These are phyloP conservation scores for Antheraea pernyi DNA, from an alignment of 1,140 invertebrate species.

Conservation along the genomic window DNA sequence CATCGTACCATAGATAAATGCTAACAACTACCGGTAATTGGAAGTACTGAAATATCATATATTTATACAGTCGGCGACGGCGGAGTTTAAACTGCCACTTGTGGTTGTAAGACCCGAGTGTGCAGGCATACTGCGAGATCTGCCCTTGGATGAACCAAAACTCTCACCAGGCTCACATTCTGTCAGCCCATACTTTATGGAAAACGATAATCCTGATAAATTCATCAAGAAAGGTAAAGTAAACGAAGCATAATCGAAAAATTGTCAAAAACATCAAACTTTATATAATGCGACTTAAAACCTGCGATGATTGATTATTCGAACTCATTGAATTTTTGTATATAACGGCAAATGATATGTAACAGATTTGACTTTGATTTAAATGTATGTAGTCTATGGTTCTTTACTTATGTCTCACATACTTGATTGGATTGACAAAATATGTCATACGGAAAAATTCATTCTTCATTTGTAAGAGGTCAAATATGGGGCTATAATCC, in stretches of 20 bases:
- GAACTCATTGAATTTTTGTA: neutral
- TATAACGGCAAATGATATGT: neutral
- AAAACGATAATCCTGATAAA: conserved; percentile 82
- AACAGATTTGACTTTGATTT: neutral
- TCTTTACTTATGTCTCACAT: too few relatives aligned
- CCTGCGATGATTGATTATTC: neutral
- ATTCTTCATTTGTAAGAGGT: conserved; percentile 63
- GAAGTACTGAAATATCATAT: neutral
- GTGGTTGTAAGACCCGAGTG: conserved; percentile 83
- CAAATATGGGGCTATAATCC: conserved; percentile 74
- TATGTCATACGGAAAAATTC: conserved; percentile 63
- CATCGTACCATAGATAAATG: neutral
- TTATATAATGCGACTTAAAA: neutral
- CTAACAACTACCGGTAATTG: neutral
- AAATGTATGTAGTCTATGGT: neutral
- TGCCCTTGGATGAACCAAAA: conserved; percentile 80
- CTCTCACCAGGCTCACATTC: conserved; percentile 76
- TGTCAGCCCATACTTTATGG: conserved; percentile 84
- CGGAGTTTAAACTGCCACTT: conserved; percentile 83
- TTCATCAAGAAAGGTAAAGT: conserved; percentile 80
- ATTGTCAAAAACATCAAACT: neutral
- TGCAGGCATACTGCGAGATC: conserved; percentile 80
- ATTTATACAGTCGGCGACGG: conserved; percentile 80
- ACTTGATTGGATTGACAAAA: neutral
- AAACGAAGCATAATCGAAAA: neutral